Evolutionary conservation across 2,797 vertebrate genomes (phyloP), one percentile per base, ranked within the genome.

Genomic region (Rallus crepitans): DNA sequence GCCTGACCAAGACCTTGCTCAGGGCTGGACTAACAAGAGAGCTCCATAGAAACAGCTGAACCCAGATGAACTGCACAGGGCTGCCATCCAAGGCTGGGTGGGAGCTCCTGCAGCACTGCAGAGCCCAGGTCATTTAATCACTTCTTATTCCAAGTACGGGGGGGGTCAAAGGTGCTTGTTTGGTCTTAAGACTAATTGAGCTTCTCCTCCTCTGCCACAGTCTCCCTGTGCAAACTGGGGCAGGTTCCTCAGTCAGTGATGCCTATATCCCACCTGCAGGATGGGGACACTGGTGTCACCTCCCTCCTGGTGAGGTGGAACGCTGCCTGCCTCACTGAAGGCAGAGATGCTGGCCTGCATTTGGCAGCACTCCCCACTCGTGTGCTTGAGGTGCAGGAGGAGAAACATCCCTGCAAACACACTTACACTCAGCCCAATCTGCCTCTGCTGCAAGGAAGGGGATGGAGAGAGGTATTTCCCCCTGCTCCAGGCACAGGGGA

Each of bases 41-140:
- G 86, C 73, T 76, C 42, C 24, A 80, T 57, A 78, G 89, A 93
- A 92, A 89, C 48, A 50, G 73, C 83, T 90, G 95, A 89, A 90
- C 66, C 77, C 69, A 52, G 70, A 40, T 85, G 83, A 87, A 78
- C 76, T 15, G 24, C 53, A 4, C 30, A 24, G 87, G 81, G 91
- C 93, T 93, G 40, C 61, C 65, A 37, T 79, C 73, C 90, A 85
- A 63, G 50, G 59, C 56, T 66, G 19, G 39, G 39, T 48, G 70
- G 68, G 20, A 45, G 73, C 40, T 68, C 30, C 25, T 24, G 35
- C 28, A 85, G 48, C 45, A n/a, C 48, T 1, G 13, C 13, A 31
- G n/a, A 73, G 76, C 48, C 15, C 89, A 48, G 91, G 64, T 73
- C 47, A 19, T 69, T 77, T 35, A 82, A 75, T 91, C 75, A 33